Evolutionary conservation across 2,113 vertebrate species (phyloP).

Genomic region (Columba janthina): DNA sequence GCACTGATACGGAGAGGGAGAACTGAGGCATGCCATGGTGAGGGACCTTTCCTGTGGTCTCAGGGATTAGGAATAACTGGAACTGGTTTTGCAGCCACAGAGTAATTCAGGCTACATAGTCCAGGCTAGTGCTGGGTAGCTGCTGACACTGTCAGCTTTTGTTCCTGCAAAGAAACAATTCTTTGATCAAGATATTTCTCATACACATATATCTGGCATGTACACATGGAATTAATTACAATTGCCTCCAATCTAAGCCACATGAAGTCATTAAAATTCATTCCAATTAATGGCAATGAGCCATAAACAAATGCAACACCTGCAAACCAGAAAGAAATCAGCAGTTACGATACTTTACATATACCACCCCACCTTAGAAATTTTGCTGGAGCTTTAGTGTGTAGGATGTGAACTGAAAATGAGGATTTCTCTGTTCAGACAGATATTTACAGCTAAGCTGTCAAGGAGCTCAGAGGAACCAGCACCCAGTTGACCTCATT

Average conservation of each 20-base stretch:
- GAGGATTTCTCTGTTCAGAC: background rate
- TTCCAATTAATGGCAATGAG: conserved; percentile 29
- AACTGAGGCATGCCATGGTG: fast-evolving
- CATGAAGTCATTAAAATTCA: conserved; percentile 49
- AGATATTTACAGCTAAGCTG: background rate
- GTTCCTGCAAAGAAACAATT: conserved; percentile 9
- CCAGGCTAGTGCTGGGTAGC: background rate
- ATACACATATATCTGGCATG: background rate
- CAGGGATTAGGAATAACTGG: background rate
- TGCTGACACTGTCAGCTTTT: background rate
- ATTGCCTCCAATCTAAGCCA: background rate
- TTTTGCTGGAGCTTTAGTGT: background rate
- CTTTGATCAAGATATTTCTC: conserved; percentile 19
- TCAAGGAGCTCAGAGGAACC: background rate
- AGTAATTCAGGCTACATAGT: background rate
- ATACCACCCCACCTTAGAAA: background rate
- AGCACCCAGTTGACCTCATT: background rate
- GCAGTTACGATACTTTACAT: background rate
- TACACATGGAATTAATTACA: conserved; percentile 22
- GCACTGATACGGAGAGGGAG: background rate
- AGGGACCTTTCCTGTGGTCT: background rate
- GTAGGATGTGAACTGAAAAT: background rate
- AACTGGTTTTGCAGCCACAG: background rate
- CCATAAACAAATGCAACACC: background rate
- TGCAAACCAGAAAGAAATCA: conserved; percentile 2